phyloP scores from a whole-genome alignment of 2,113 vertebrate genomes.

The Chaenocephalus aceratus region DNA sequence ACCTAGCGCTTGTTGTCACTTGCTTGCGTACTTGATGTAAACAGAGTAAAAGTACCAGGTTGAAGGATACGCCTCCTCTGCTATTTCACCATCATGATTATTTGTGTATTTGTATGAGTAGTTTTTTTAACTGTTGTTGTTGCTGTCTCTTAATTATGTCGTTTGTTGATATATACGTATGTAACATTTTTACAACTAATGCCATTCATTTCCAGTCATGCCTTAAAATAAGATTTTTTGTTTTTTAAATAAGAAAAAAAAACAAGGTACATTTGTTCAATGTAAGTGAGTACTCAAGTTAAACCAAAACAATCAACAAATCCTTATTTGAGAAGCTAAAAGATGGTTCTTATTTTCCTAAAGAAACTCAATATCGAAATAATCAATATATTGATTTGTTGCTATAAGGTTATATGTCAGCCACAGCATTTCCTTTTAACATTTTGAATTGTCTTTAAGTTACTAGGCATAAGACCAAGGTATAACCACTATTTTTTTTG shows the following conservation, averaged over 20 bases:
- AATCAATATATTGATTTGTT: too few species aligned
- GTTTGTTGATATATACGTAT: neutral
- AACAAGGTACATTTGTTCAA: neutral
- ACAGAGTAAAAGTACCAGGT: conserved; percentile 47
- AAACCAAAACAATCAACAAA: neutral
- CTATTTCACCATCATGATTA: neutral
- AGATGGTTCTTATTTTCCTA: too few species aligned
- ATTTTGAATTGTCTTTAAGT: too few species aligned
- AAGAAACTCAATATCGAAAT: too few species aligned
- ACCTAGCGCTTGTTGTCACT: neutral
- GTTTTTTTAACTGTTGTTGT: neutral
- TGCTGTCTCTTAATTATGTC: neutral
- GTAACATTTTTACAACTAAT: neutral
- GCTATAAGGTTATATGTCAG: too few species aligned
- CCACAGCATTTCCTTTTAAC: too few species aligned
- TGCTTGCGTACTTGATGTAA: conserved; percentile 44
- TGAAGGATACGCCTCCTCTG: conserved; percentile 46
- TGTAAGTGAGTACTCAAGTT: neutral
- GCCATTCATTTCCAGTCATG: neutral
- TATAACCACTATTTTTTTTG: too few species aligned
- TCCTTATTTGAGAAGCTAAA: neutral
- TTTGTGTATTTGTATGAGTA: neutral
- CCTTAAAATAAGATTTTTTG: neutral
- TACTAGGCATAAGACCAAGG: too few species aligned
- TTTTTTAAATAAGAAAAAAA: neutral